Base-by-base conservation (phyloP, 2,888 invertebrate species). In the Metellina segmentata region DNA sequence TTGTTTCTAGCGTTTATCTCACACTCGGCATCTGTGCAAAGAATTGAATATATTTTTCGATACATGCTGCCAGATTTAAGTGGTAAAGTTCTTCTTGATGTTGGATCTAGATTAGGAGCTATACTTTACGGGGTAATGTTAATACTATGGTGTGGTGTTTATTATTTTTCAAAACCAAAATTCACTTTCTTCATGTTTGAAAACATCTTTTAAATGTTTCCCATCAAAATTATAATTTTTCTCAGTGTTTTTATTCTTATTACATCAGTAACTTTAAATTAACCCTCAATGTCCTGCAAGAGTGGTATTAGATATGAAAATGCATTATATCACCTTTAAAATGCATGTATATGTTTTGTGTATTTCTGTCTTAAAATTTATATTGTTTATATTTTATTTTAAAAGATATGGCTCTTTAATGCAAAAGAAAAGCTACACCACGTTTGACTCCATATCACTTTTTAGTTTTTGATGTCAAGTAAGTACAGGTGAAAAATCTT, bases 101-200 rank as follows among this genome's bases (percentile, higher is more conserved):
- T 97, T 87, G 97, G 97, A 7, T 97, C 97, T 19, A 95, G 97
- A 94, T 95, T 97, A 82, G 97, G 97, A 81, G 96, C 96, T 90
- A 96, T 97, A 85, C 95, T 97, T 9, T 97, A 96, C 95, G 96
- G 96, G 93, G 97, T 97, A 95, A 94, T 94, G 92, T 88, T 93
- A 20, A 74, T 61, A 20, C 52, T 74, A 34, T 81, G 61, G 51
- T 81, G 69, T 81, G 74, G 69, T 81, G 53, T 87, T 79, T 87
- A 48, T n/a, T 51, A 20, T 69, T 69, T 51, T 71, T 34, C 48
- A 70, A 20, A 6, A 71, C 19, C 8, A 19, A 82, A 51, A 11
- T n/a, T 51, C 82, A 81, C 20, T 61, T 16, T 74, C 13, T 20
- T 34, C 34, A 34, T 34, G 34, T 34, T n/a, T 74, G n/a, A 75